phyloP scores from a whole-genome alignment of 2,888 invertebrate species.

The Cerceris rybyensis region DNA sequence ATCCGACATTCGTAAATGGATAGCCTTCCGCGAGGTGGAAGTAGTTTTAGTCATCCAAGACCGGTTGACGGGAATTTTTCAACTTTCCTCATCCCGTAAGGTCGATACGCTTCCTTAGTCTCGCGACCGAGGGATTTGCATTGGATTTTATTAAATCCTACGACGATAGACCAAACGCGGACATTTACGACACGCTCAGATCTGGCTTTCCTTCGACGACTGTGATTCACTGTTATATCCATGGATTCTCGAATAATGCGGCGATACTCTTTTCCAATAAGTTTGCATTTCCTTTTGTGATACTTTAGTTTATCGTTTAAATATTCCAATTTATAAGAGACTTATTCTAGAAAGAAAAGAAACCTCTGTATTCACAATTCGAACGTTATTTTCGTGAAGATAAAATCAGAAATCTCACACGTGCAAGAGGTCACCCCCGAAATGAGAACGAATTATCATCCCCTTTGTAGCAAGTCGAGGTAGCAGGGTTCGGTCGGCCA shows the following conservation, averaged over 20 bases:
- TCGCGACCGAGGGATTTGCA: background rate
- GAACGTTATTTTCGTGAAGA: background rate
- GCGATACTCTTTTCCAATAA: too few species aligned
- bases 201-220: background rate
- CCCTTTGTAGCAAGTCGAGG: background rate
- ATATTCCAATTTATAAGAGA: background rate
- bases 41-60: constrained; percentile 18
- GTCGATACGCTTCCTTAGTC: background rate
- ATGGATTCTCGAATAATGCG: background rate
- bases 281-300: background rate
- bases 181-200: background rate
- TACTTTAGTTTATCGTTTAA: background rate
- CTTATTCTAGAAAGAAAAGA: too few species aligned
- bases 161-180: background rate
- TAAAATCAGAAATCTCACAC: constrained; percentile 5
- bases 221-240: background rate
- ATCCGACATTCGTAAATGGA: constrained; percentile 16
- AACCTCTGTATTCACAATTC: too few species aligned
- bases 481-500: constrained; percentile 22
- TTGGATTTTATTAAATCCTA: background rate
- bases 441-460: constrained; percentile 18
- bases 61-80: constrained; percentile 7
- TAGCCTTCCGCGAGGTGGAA: constrained; percentile 12
- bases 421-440: constrained; percentile 3
- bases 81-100: constrained; percentile 3